Evolutionary conservation across 2,113 vertebrate genomes (phyloP), one percentile per base, ranked within the genome.

Genomic region (Cacatua alba): DNA sequence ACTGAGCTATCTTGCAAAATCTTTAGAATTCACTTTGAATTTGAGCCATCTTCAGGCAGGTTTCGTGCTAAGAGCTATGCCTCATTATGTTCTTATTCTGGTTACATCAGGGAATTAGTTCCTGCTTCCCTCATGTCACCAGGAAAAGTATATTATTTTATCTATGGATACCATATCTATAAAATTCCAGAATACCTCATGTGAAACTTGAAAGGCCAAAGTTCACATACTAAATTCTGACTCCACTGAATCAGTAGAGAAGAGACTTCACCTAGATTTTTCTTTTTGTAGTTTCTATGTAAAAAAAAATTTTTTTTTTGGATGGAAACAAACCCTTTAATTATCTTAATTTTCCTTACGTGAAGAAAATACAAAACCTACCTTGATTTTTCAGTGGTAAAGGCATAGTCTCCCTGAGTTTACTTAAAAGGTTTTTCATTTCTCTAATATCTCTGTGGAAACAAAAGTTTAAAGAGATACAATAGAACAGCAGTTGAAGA

Each of bases 401-500:
- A 99, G 99, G 99, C 99, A 99, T 99, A 95, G 99, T 99, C 98
- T 99, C 99, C 99, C 99, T 99, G 99, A 99, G 99, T 99, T 99
- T 99, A 98, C 99, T 99, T 98, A 99, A 98, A 98, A 99, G 99
- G 95, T 99, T 99, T 98, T 99, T 99, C 99, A 99, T 99, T 98
- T 99, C 99, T 97, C 98, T 98, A 98, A 99, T 99, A 95, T 99
- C 99, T 97, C 99, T 99, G 97, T 88, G 95, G 94, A 97, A 92
- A 96, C 62, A 89, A 97, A 84, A 95, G 53, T 98, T 81, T 59
- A 65, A 91, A 96, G 78, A 68, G 57, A 76, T 86, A 57, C 18
- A 95, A 46, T 26, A 55, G 60, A 94, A 84, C 24, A 86, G 91
- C 35, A 94, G 59, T 67, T 91, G 53, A 78, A 70, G 48, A 67